Conservation (phyloP, 2,113 vertebrate species). For the Urocitellus parryii region DNA sequence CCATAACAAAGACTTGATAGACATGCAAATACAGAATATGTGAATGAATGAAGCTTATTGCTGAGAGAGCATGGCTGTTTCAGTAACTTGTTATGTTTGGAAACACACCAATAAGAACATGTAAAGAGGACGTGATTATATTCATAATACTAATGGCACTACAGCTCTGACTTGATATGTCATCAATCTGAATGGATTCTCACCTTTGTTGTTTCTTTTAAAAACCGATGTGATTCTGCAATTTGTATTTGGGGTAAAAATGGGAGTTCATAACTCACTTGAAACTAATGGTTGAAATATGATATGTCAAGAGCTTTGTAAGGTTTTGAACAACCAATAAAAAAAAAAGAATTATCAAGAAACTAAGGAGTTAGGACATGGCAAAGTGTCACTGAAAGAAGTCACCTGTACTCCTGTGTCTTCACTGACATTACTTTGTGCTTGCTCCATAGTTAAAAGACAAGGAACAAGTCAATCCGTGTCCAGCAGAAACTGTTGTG, state of each 20-base stretch:
- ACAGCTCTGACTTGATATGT: not conserved
- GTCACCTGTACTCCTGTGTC: accelerated
- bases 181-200: not conserved
- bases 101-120: not conserved
- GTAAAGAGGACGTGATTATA: no score
- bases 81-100: not conserved
- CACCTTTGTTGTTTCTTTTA: not conserved
- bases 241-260: no score
- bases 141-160: not conserved
- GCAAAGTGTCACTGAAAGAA: not conserved
- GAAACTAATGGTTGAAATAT: no score
- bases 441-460: not conserved
- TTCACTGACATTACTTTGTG: not conserved
- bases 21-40: not conserved
- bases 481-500: not conserved
- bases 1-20: not conserved
- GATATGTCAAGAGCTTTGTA: no score
- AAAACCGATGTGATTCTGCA: no score
- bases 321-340: no score
- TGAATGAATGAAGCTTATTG: not conserved
- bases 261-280: no score
- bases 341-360: not conserved
- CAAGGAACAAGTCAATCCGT: not conserved
- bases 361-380: not conserved
- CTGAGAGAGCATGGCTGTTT: no score